A percentile compares a stretch with the other conserved stretches of the same genome.
Evolutionary conservation across 2,797 vertebrate species (phyloP).

Genomic region (Gymnodraco acuticeps): DNA sequence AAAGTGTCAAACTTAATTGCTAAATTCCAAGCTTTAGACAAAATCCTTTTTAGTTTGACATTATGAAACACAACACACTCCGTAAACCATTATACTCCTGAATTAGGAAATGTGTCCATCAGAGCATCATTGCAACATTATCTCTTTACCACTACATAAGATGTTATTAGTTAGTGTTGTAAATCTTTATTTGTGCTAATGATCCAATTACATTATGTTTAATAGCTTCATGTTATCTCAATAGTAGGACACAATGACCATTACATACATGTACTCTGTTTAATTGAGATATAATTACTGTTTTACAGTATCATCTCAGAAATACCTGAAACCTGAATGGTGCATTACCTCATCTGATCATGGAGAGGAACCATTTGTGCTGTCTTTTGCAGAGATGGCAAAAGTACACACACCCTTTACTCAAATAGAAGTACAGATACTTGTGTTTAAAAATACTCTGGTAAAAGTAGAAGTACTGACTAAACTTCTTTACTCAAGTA

Average conservation of each 20-base stretch:
- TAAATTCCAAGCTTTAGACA: not conserved
- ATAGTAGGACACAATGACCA: not conserved
- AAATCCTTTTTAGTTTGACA: not conserved
- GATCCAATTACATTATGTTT: not conserved
- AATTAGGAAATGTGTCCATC: not conserved
- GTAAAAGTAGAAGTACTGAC: no score
- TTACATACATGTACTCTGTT: not conserved
- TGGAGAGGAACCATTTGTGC: not conserved
- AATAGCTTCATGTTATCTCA: not conserved
- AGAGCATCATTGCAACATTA: slow-evolving; percentile 6
- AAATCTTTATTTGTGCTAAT: slow-evolving; percentile 17
- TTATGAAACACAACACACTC: not conserved
- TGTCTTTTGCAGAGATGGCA: not conserved
- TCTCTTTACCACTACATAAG: slow-evolving; percentile 8
- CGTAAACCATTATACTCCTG: not conserved
- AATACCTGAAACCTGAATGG: not conserved
- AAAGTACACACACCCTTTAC: no score
- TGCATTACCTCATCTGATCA: not conserved
- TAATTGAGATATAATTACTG: not conserved
- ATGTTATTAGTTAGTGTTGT: slow-evolving; percentile 2
- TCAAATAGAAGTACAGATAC: no score
- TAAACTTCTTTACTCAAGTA: no score
- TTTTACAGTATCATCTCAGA: not conserved
- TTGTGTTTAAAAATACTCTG: no score
- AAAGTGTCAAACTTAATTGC: not conserved